Base-by-base conservation (phyloP, 2,113 vertebrate genomes). In the Cinclus cinclus region DNA sequence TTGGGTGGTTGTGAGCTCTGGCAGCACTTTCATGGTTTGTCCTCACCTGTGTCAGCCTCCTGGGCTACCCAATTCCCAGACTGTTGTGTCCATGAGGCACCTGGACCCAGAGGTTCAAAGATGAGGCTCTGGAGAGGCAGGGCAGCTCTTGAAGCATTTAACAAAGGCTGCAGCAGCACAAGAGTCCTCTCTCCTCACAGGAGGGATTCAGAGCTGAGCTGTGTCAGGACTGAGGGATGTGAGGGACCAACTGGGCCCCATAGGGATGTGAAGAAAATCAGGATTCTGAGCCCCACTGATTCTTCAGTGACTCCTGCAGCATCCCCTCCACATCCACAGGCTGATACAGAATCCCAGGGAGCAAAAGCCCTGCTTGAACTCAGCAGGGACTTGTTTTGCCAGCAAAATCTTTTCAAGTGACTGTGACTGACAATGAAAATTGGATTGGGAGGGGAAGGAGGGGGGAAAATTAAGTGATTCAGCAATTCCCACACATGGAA, bases 261-360 rank as follows among this genome's bases (percentile, higher is more conserved):
- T 14, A 25, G 11, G 44, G 49, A 15, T 37, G 7, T 2, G 28
- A 19, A 20, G 15, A 67, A 73, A 70, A 67, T 21, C 35, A 30
- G 24, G 77, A 65, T 94, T 64, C 62, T 59, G 87, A 44, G 62
- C 18, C 18, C 23, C 73, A 14, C 42, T 52, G 68, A 68, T n/a
- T 62, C 60, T 6, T 68, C 62, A 18, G 5, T n/a, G 46, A 28
- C 44, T 78, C 39, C 73, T 92, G 73, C 70, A 92, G 73, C 75
- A 63, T 79, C 89, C 37, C 74, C 82, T 95, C 68, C n/a, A n/a
- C 24, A 21, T 94, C 94, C 93, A 94, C 71, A 94, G 96, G 67
- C 49, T 94, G 85, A 71, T 73, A 33, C 58, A 84, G 84, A 92
- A 81, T 94, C 68, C 62, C 55, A 78, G 25, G 30, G 18, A 53